Evolutionary conservation across 2,888 invertebrate species (phyloP), one percentile per base, ranked within the genome.

Genomic region (Seira sanloemensis): DNA sequence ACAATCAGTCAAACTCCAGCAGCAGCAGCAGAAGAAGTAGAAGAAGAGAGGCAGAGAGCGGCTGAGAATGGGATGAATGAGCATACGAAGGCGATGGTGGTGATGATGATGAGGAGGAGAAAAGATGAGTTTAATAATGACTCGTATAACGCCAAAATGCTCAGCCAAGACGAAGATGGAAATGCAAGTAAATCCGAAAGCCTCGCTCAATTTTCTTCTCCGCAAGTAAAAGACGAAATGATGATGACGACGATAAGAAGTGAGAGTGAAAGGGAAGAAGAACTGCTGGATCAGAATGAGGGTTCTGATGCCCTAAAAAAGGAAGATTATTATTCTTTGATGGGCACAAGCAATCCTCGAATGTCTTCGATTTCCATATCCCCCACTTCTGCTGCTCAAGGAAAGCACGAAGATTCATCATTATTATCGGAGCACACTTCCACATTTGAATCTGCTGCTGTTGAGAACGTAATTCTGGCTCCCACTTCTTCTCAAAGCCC

Each of bases 351-450:
- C 58, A 37, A 18, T 2, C 19, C n/a, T 71, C 23, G 65, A 74
- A 50, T 12, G 2, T 18, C 50, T 50, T 50, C 50, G 16, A 50
- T 50, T 50, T 50, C 50, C 50, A 2, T 50, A 37, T 37, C 12
- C n/a, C n/a, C n/a, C n/a, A 37, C 12, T 37, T 12, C 37, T 37
- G 27, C n/a, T n/a, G 27, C 4, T 18, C 5, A 5, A 27, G 27
- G 69, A 74, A 75, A n/a, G n/a, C n/a, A n/a, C n/a, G n/a, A 58
- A 75, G 67, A 74, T 74, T 74, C 74, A 65, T 74, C 74, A 74
- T 74, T 74, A 58, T 74, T 74, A 74, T 74, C 50, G 50, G 16
- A 37, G 12, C 5, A 37, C 5, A 37, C 37, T 37, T 4, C 50
- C 12, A 2, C 50, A 16, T 50, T 50, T 50, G 50, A 50, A 50